phyloP scores from a whole-genome alignment of 2,113 vertebrate species.

The Epinephelus fuscoguttatus region DNA sequence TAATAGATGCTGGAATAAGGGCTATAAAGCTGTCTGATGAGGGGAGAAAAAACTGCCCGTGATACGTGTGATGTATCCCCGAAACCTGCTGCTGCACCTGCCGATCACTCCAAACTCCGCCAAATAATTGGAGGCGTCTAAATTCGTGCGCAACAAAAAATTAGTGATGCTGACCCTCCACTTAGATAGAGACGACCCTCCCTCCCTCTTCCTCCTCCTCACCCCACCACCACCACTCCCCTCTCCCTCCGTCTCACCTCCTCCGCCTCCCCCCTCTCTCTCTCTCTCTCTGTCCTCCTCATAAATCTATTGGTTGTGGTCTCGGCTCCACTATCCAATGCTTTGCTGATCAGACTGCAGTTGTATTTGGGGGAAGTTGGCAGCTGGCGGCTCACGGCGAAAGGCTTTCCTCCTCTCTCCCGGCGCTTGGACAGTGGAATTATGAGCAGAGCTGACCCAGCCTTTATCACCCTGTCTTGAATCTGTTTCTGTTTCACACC shows the following conservation, averaged over 20 bases:
- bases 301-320: slow-evolving; percentile 97
- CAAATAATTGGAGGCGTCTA: not conserved
- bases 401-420: slow-evolving; percentile 81
- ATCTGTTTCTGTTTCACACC: slow-evolving; percentile 56
- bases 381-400: slow-evolving; percentile 93
- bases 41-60: no score
- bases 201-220: not conserved
- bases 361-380: slow-evolving; percentile 92
- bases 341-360: slow-evolving; percentile 95
- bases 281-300: slow-evolving; percentile 73
- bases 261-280: slow-evolving; percentile 63
- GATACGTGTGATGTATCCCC: slow-evolving; percentile 2
- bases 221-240: slow-evolving; percentile 48
- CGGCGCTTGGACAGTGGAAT: slow-evolving; percentile 96
- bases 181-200: slow-evolving; percentile 20
- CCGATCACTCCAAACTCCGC: slow-evolving; percentile 16
- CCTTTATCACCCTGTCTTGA: slow-evolving; percentile 89
- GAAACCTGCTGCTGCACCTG: slow-evolving; percentile 22
- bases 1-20: slow-evolving; percentile 2
- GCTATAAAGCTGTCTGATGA: slow-evolving; percentile 34
- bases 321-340: slow-evolving; percentile 91
- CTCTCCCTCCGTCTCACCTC: slow-evolving; percentile 72
- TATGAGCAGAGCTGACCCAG: slow-evolving; percentile 98
- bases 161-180: slow-evolving; percentile 30
- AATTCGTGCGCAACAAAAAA: not conserved